Evolutionary conservation across 2,797 vertebrate genomes (phyloP).

Genomic region (Sebastes baramenuke): DNA sequence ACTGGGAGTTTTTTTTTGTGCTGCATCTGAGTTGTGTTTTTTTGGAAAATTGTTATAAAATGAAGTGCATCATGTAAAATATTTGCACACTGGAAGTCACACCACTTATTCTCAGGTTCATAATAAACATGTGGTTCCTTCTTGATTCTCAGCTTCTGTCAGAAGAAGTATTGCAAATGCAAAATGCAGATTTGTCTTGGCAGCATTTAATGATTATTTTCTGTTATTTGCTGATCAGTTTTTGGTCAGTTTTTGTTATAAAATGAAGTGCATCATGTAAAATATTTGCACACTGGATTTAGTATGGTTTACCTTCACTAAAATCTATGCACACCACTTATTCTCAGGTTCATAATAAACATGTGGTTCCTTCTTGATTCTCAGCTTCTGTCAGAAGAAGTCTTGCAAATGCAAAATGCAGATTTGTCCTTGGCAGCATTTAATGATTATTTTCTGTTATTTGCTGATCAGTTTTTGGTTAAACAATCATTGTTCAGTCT

Average conservation of each 20-base stretch:
- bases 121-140: not conserved
- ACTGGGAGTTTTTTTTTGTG: not conserved
- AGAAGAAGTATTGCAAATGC: no score
- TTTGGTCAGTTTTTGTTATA: not conserved
- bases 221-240: not conserved
- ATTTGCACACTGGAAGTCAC: not conserved
- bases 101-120: not conserved
- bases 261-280: not conserved
- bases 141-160: no score
- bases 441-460: no score
- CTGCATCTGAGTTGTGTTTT: not conserved
- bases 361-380: not conserved
- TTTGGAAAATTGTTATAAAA: not conserved
- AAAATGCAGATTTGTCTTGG: no score
- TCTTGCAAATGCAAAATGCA: no score
- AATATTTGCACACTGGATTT: not conserved
- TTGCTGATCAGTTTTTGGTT: not conserved
- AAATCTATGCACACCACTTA: not conserved
- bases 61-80: not conserved
- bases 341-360: not conserved
- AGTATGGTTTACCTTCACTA: no score
- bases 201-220: no score
- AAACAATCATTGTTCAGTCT: not conserved
- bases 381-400: no score
- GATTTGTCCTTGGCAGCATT: no score